Evolutionary conservation across 1,140 invertebrate species (phyloP).

Genomic region (Pteromalus puparum): DNA sequence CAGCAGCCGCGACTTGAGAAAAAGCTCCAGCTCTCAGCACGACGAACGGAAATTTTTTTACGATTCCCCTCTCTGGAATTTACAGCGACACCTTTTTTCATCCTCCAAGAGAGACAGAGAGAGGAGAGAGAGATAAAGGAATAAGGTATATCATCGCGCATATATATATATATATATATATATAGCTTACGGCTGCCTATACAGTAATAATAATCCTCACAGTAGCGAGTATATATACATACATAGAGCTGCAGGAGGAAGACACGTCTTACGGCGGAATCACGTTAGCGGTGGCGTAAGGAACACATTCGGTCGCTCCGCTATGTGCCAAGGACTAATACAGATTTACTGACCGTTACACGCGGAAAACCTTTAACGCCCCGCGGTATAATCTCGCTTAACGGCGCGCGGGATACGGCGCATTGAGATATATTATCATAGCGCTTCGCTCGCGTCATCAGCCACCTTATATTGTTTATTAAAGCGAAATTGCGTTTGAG

Average conservation of each 20-base stretch:
- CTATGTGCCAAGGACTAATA: slow-evolving; percentile 35
- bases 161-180: not conserved
- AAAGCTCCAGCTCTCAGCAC: not conserved
- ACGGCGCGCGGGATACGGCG: not conserved
- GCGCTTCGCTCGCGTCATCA: not conserved
- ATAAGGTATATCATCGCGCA: slow-evolving; percentile 13
- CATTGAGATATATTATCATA: slow-evolving; percentile 42
- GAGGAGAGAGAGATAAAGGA: slow-evolving; percentile 5
- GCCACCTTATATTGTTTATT: not conserved
- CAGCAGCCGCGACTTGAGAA: not conserved
- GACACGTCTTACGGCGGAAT: slow-evolving; percentile 27
- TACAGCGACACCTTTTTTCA: slow-evolving; percentile 11
- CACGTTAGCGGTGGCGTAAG: slow-evolving; percentile 26
- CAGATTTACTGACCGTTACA: slow-evolving; percentile 42
- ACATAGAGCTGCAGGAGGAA: not conserved
- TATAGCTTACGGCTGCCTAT: not conserved
- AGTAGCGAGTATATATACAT: not conserved
- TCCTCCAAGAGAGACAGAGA: not conserved
- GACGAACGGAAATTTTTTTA: slow-evolving; percentile 19
- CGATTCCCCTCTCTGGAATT: slow-evolving; percentile 15
- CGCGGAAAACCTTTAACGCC: slow-evolving; percentile 20
- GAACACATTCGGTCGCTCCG: slow-evolving; percentile 21
- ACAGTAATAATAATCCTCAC: not conserved
- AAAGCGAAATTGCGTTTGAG: not conserved
- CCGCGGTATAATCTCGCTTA: slow-evolving; percentile 32